Percentiles rank a stretch among this genome's conserved stretches.
Conservation (phyloP, 2,113 vertebrate species). For the Corythoichthys intestinalis region DNA sequence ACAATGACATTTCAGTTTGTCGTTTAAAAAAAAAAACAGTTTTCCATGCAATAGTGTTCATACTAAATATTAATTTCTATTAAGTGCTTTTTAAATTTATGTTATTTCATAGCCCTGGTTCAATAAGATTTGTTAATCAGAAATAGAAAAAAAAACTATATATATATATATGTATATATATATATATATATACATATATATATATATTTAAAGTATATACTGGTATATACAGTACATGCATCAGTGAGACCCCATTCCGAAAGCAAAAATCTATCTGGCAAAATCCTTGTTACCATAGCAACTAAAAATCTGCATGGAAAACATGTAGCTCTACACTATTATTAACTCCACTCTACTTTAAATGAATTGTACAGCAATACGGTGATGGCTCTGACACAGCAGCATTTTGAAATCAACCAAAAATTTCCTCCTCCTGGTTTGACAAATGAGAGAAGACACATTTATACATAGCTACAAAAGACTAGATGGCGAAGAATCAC, state of each 20-base stretch:
- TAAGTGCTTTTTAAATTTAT: too few relatives aligned
- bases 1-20: too few relatives aligned
- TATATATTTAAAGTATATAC: background rate
- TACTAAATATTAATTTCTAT: too few relatives aligned
- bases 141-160: too few relatives aligned
- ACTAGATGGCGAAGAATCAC: slow-evolving; percentile 31
- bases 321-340: slow-evolving; percentile 32
- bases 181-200: too few relatives aligned
- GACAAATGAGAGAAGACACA: slow-evolving; percentile 35
- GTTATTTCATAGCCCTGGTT: too few relatives aligned
- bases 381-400: slow-evolving; percentile 35
- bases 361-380: slow-evolving; percentile 27
- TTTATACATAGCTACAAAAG: slow-evolving; percentile 27
- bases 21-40: too few relatives aligned
- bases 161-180: too few relatives aligned
- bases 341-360: slow-evolving; percentile 46
- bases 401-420: slow-evolving; percentile 51
- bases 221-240: slow-evolving; percentile 27
- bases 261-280: slow-evolving; percentile 9
- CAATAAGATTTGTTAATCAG: too few relatives aligned
- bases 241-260: slow-evolving; percentile 28
- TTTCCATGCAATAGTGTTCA: too few relatives aligned
- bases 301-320: slow-evolving; percentile 57
- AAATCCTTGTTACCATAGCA: slow-evolving; percentile 52
- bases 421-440: slow-evolving; percentile 16